Percentiles rank a stretch among this genome's conserved stretches.
Conservation (phyloP, 2,888 invertebrate genomes). For the Cantharis rustica region DNA sequence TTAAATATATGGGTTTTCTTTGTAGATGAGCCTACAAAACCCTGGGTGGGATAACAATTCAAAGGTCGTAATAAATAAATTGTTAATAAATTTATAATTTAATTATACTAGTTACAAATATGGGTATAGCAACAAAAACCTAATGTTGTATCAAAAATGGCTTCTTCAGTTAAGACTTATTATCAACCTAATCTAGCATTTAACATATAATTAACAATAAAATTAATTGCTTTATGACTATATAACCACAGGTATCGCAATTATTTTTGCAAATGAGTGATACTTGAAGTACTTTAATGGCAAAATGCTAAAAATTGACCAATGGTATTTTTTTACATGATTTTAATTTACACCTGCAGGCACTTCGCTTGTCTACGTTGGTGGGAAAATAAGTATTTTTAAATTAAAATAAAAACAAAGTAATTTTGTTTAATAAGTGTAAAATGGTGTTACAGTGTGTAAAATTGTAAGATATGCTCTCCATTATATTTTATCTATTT, state of each 20-base stretch:
- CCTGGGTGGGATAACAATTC: too few species aligned
- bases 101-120: too few species aligned
- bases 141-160: too few species aligned
- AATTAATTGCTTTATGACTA: not conserved
- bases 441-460: slow-evolving; percentile 24
- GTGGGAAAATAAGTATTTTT: slow-evolving; percentile 12
- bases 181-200: not conserved
- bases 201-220: not conserved
- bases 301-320: not conserved
- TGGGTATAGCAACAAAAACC: too few species aligned
- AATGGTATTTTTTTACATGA: not conserved
- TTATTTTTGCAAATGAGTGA: not conserved
- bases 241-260: not conserved
- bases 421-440: slow-evolving; percentile 26
- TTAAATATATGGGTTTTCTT: too few species aligned
- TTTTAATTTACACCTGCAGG: not conserved
- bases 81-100: too few species aligned
- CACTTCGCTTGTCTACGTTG: slow-evolving; percentile 7
- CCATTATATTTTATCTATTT: not conserved
- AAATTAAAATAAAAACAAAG: not conserved
- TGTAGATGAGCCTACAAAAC: too few species aligned
- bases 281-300: not conserved
- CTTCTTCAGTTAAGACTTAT: too few species aligned
- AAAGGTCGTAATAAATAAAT: too few species aligned
- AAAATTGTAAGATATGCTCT: slow-evolving; percentile 13